Evolutionary conservation across 2,797 vertebrate genomes (phyloP), one percentile per base, ranked within the genome.

Genomic region (Coendou prehensilis): DNA sequence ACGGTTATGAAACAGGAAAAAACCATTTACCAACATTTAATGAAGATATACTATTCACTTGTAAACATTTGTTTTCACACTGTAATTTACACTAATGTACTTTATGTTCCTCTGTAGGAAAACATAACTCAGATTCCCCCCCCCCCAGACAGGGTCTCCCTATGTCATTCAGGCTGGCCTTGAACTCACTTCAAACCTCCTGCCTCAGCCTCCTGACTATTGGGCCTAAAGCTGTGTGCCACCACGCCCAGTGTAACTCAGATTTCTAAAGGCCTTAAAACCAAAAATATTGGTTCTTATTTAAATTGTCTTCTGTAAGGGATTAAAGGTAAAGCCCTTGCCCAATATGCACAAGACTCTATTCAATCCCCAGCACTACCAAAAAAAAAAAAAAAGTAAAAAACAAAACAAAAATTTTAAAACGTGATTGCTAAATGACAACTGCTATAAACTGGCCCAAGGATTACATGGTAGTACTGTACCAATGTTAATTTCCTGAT

Each of bases 51-150:
- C 41, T 94, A 45, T 61, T 80, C 45, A 87, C 52, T 89, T 92
- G 52, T 52, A 59, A 93, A 81, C 63, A 11, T 71, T 80, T 89
- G 61, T 76, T 96, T 96, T 93, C 93, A 93, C 50, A 84, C 47
- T 91, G 18, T 91, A 94, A 57, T 95, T 93, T 96, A 28, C 95
- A 87, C 79, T 80, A 63, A 50, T 91, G 7, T 91, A 59, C 86
- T 96, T 96, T 87, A 76, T 87, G 95, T 97, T 90, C 45, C 92
- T 97, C 76, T 97, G 59, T 94, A 94, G 87, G 97, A 96, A 96
- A 91, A 87, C 2, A 0, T 71, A 93, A 95, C 22, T 95, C 81
- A 85, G 63, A 56, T 56, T 56, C 17, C 14, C 17, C 13, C 9
- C 50, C 9, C 9, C 50, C 5, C 5, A 50, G 50, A 6, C 50